Percentiles rank a stretch among this genome's conserved stretches.
Conservation (phyloP, 2,888 invertebrate species). For the Tupiocoris notatus region DNA sequence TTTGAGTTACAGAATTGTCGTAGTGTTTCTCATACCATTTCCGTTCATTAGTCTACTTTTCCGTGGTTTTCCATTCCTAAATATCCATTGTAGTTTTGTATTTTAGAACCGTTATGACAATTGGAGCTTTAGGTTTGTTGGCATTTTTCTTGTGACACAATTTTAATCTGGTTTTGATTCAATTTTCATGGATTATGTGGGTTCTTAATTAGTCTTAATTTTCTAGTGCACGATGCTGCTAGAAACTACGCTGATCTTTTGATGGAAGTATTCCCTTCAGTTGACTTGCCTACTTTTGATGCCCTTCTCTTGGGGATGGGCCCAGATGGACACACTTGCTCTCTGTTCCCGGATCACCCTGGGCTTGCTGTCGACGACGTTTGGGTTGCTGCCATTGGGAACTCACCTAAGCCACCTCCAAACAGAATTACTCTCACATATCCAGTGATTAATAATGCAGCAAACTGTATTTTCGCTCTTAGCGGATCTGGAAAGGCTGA, state of each 20-base stretch:
- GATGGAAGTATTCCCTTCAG: constrained; percentile 61
- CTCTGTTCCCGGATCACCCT: constrained; percentile 83
- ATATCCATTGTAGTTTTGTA: too few relatives aligned
- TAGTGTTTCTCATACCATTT: too few relatives aligned
- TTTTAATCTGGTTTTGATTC: too few relatives aligned
- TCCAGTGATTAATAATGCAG: constrained; percentile 84
- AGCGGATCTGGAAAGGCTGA: constrained; percentile 84
- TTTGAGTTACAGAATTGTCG: too few relatives aligned
- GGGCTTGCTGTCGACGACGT: constrained; percentile 63
- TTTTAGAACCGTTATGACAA: too few relatives aligned
- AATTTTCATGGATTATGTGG: too few relatives aligned
- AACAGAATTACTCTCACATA: constrained; percentile 86
- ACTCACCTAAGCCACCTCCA: constrained; percentile 96
- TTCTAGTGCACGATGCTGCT: constrained; percentile 72
- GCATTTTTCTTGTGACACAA: too few relatives aligned
- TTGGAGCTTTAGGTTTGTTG: too few relatives aligned
- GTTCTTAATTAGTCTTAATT: too few relatives aligned
- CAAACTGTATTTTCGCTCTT: constrained; percentile 77
- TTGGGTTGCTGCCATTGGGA: constrained; percentile 79
- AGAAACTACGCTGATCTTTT: constrained; percentile 70
- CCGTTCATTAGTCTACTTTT: too few relatives aligned
- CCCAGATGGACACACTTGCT: constrained; percentile 97
- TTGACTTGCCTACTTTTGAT: constrained; percentile 70
- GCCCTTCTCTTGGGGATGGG: constrained; percentile 92
- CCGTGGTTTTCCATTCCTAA: too few relatives aligned